Base-by-base conservation (phyloP, 2,888 invertebrate species). In the Apantesis nais region DNA sequence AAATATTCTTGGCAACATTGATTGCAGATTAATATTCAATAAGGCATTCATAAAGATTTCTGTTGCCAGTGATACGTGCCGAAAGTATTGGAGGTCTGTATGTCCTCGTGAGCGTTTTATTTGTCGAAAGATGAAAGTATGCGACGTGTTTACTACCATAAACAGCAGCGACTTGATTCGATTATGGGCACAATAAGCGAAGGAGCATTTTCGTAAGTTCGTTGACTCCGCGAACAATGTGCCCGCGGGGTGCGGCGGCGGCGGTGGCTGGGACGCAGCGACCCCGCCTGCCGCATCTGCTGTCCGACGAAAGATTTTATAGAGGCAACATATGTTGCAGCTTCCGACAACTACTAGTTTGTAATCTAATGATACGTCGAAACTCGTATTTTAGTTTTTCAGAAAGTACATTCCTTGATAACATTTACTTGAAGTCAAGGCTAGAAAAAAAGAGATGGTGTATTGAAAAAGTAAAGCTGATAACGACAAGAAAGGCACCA, bases 161-260 rank as follows among this genome's bases (percentile, higher is more conserved):
- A 90, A 92, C 88, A 93, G 92, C 85, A 87, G 89, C 81, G 87
- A 84, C 88, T 89, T 90, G 90, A 93, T 91, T 93, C 93, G 92
- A 93, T 94, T 94, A 93, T 93, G 94, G 93, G 82, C 90, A 93
- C 92, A 93, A 92, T 93, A 90, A 92, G 92, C 88, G 88, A 90
- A 90, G 88, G 90, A 91, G 86, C 90, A 90, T 94, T 94, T 95
- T 94, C 83, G 94, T 90, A 89, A 92, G 94, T 93, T 94, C 94
- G 90, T 90, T 93, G 94, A 95, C 94, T 92, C 85, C 84, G 88
- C 89, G 89, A 91, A 92, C 93, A 93, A 93, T 92, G 92, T 90
- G 89, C 85, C 88, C 85, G 87, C 89, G 89, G 87, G 89, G n/a
- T n/a, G n/a, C 89, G 82, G 80, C 81, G 83, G 84, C 84, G 80